A percentile compares a stretch with the other conserved stretches of the same genome.
Evolutionary conservation across 2,797 vertebrate species (phyloP).

Genomic region (Labroides dimidiatus): DNA sequence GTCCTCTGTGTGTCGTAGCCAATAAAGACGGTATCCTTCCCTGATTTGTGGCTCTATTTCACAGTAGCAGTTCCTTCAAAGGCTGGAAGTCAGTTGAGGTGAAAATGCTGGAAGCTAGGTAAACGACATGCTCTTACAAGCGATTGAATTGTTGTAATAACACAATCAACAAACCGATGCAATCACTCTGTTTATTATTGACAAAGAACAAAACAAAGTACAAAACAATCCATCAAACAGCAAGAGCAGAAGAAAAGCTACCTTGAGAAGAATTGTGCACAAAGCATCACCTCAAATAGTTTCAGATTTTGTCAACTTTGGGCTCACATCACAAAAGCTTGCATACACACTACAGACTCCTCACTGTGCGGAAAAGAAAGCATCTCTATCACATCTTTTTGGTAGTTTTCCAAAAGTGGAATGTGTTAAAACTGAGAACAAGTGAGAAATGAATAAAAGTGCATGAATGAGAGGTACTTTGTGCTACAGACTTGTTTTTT

Average conservation of each 20-base stretch:
- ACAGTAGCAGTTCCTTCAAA: slow-evolving; percentile 33
- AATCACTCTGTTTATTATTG: slow-evolving; percentile 69
- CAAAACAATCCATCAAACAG: slow-evolving; percentile 71
- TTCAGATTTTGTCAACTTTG: slow-evolving; percentile 23
- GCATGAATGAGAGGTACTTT: slow-evolving; percentile 38
- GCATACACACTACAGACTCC: slow-evolving; percentile 49
- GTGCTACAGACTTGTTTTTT: slow-evolving; percentile 10
- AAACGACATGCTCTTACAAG: not conserved
- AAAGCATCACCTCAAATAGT: slow-evolving; percentile 29
- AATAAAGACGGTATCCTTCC: slow-evolving; percentile 34
- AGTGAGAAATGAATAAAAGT: slow-evolving; percentile 41
- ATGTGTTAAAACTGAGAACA: slow-evolving; percentile 30
- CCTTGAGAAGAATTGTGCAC: slow-evolving; percentile 39
- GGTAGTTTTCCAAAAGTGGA: slow-evolving; percentile 13
- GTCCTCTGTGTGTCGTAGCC: slow-evolving; percentile 19
- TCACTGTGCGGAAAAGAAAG: slow-evolving; percentile 40
- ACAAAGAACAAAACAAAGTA: slow-evolving; percentile 79
- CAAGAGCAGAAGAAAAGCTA: slow-evolving; percentile 52
- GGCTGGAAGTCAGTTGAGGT: slow-evolving; percentile 29
- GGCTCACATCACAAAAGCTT: slow-evolving; percentile 59
- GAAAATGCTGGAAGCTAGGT: not conserved
- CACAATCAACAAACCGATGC: slow-evolving; percentile 7
- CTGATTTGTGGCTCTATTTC: slow-evolving; percentile 53
- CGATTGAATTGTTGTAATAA: slow-evolving; percentile 21
- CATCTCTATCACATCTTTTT: slow-evolving; percentile 27